Evolutionary conservation across 2,797 vertebrate genomes (phyloP), one percentile per base, ranked within the genome.

Genomic region (Takifugu ocellatus): DNA sequence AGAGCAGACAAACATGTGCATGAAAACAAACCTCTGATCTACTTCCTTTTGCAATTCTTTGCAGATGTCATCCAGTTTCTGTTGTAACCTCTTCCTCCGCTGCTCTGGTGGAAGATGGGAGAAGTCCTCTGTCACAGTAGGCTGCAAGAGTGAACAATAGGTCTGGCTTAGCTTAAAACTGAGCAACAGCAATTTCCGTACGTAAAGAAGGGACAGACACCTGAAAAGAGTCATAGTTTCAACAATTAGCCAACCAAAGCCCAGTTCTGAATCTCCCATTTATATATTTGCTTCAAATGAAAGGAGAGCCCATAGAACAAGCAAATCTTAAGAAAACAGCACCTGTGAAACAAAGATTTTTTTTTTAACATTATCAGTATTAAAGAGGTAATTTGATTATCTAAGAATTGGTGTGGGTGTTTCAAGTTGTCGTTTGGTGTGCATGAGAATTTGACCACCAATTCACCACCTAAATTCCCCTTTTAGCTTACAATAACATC

Each of bases 21-120:
- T 43, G 43, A 21, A 33, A 29, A 72, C 87, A 68, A 65, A 96
- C 94, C 94, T 95, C 90, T 95, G 94, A 80, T 96, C 94, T 1
- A 92, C 79, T 85, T 96, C 94, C 76, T 96, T 96, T 84, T 95
- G 94, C 46, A 95, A 64, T 54, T 94, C 93, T 54, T 92, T 93
- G 67, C 80, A 84, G 16, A 93, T 89, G 53, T 95, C 92, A 10
- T 95, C 93, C 10, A 94, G 75, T 71, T 94, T 94, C 75, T 93
- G 93, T 61, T 94, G 94, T 45, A 96, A 86, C 60, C 91, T 88
- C 77, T 96, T 96, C 58, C 93, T 89, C 73, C 93, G 93, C 75
- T 96, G 94, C 77, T 95, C 94, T 0, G 94, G 94, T 11, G 94
- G 94, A 55, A 95, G 87, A 78, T 95, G 94, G 63, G 86, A 87